These are phyloP conservation scores for Actinernus sp. DNA, from an alignment of 92 coral and sea anemone species.

Conservation along the genomic window DNA sequence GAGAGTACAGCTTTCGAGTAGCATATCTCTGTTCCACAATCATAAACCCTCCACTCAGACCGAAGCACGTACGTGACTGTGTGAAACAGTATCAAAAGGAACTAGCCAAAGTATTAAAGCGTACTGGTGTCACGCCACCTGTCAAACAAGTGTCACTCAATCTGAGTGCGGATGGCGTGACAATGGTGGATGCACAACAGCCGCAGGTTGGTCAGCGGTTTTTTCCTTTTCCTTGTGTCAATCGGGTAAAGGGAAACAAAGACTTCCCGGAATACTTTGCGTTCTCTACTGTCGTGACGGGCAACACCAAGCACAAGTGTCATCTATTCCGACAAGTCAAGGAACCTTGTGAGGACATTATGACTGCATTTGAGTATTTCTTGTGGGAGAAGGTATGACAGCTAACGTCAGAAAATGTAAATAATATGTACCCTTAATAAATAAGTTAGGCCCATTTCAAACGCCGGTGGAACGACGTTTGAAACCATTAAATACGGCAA, in stretches of 20 bases:
- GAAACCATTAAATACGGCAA: no score
- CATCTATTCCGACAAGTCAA: slow-evolving; percentile 83
- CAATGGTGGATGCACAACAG: slow-evolving; percentile 64
- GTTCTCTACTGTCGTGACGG: slow-evolving; percentile 89
- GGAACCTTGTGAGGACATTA: slow-evolving; percentile 57
- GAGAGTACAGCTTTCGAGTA: slow-evolving; percentile 61
- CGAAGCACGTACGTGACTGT: slow-evolving; percentile 93
- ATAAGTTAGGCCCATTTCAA: no score
- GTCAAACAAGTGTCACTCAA: slow-evolving; percentile 69
- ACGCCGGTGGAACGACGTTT: no score
- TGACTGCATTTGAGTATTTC: slow-evolving; percentile 63
- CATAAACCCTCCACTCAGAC: slow-evolving; percentile 89
- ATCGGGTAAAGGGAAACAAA: slow-evolving; percentile 77
- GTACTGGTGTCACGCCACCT: slow-evolving; percentile 53
- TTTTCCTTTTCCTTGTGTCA: slow-evolving; percentile 75
- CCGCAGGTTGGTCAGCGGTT: slow-evolving; percentile 70
- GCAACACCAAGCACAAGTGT: slow-evolving; percentile 98
- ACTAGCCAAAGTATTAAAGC: slow-evolving; percentile 71
- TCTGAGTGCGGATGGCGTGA: slow-evolving; percentile 79
- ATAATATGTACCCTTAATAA: no score
- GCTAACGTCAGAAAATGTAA: no score
- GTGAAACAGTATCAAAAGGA: slow-evolving; percentile 89
- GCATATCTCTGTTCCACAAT: slow-evolving; percentile 93
- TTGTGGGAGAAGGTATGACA: slow-evolving; percentile 59
- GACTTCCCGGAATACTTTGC: slow-evolving; percentile 95